Base-by-base conservation (phyloP, 2,888 invertebrate species). In the Mythimna albipuncta region DNA sequence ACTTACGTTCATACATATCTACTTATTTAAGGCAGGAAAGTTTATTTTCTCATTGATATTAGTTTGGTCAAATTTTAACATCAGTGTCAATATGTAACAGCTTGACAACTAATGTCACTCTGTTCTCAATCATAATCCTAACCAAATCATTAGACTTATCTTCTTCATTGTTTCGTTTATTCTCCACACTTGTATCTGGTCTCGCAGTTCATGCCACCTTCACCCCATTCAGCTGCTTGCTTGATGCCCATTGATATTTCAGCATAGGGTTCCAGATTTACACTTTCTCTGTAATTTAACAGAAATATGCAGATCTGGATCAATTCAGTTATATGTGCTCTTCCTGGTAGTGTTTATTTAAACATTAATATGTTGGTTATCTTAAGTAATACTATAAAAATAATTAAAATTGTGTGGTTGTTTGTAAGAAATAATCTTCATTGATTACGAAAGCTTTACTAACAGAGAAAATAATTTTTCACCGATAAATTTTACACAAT, bases 201-300 rank as follows among this genome's bases (percentile, higher is more conserved):
- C 57, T 97, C 97, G 84, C 98, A 98, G 26, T 95, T 92, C 84
- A 96, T 95, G 3, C 97, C 97, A 1, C 95, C 95, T 75, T 96
- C 95, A 6, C 98, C 98, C 93, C 97, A 97, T 52, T 97, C 96
- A 6, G 98, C 97, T 0, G 98, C 98, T 81, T 97, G 97, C 88
- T 97, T 97, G 84, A 98, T 96, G 68, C 97, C 97, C 54, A 94
- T 92, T 6, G 98, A 96, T 54, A 97, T 94, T 80, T 97, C 96
- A 80, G 97, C 97, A 85, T 98, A 98, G 54, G 97, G 97, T 26
- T 96, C 93, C 73, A 96, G 77, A 13, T 94, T 91, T 19, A 89
- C 78, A 74, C 81, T 93, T 81, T 96, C 95, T 72, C 97, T 97
- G 94, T 41, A 79, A 77, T 71, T 54, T 6, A 32, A 63, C 0